Evolutionary conservation across 2,888 invertebrate species (phyloP).

Genomic region (Gasteruption jaculator): DNA sequence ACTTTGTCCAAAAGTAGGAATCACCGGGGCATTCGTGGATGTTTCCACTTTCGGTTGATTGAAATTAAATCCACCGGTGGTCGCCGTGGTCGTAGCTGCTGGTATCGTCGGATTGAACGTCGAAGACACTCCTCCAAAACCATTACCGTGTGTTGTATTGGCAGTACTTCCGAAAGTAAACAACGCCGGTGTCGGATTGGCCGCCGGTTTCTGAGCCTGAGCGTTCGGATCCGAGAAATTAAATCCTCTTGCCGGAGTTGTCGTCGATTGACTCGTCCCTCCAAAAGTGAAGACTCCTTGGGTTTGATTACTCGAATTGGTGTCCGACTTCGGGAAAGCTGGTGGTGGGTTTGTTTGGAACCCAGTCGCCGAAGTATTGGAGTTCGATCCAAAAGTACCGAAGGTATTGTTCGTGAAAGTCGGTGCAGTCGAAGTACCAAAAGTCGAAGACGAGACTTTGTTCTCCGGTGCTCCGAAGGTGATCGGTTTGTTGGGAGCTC

Average conservation of each 20-base stretch:
- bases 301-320: slow-evolving; percentile 23
- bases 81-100: slow-evolving; percentile 20
- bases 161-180: slow-evolving; percentile 34
- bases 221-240: slow-evolving; percentile 28
- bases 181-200: slow-evolving; percentile 23
- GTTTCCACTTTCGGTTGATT: too few species aligned
- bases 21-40: too few species aligned
- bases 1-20: slow-evolving; percentile 34
- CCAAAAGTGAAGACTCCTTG: slow-evolving; percentile 44
- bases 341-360: slow-evolving; percentile 23
- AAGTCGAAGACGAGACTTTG: too few species aligned
- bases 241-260: slow-evolving; percentile 28
- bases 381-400: slow-evolving; percentile 25
- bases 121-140: slow-evolving; percentile 34
- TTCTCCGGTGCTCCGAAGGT: slow-evolving; percentile 6
- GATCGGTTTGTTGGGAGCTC: background rate
- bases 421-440: slow-evolving; percentile 27
- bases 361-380: slow-evolving; percentile 32
- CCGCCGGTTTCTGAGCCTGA: slow-evolving; percentile 18
- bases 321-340: slow-evolving; percentile 10
- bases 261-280: slow-evolving; percentile 24
- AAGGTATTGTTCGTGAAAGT: slow-evolving; percentile 28
- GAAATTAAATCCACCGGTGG: too few species aligned
- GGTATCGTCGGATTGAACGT: slow-evolving; percentile 38
- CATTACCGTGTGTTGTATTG: slow-evolving; percentile 24